Evolutionary conservation across 2,797 vertebrate genomes (phyloP).

Genomic region (Pseudomugil gertrudae): DNA sequence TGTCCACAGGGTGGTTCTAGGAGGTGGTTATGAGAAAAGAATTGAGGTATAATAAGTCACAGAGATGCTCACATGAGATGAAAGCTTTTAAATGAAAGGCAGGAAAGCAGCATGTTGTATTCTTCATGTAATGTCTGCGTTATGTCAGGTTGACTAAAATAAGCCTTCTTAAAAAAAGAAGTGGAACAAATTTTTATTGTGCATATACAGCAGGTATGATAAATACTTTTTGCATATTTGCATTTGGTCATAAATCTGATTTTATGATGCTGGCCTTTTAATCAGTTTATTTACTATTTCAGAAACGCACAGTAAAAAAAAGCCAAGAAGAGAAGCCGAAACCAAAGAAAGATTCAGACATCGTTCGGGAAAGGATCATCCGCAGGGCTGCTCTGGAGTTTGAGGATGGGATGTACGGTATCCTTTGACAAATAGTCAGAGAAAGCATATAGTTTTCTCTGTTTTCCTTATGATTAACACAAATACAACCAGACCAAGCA

Average conservation of each 20-base stretch:
- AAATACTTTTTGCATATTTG: too few species aligned
- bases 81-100: slow-evolving; percentile 1
- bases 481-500: slow-evolving; percentile 10
- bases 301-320: slow-evolving; percentile 91
- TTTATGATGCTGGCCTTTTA: not conserved
- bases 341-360: slow-evolving; percentile 87
- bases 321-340: slow-evolving; percentile 81
- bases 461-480: not conserved
- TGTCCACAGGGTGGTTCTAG: slow-evolving; percentile 91
- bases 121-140: not conserved
- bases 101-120: not conserved
- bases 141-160: not conserved
- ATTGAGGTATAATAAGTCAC: slow-evolving; percentile 88
- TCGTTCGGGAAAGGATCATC: slow-evolving; percentile 94
- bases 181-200: slow-evolving; percentile 5
- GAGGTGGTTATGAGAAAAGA: slow-evolving; percentile 91
- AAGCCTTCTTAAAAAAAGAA: not conserved
- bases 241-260: not conserved
- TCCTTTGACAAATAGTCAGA: slow-evolving; percentile 76
- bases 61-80: not conserved
- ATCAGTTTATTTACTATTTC: slow-evolving; percentile 43
- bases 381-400: slow-evolving; percentile 95
- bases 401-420: slow-evolving; percentile 99
- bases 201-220: not conserved
- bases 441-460: not conserved